Conservation (phyloP, 2,888 invertebrate species). For the Oscheius onirici region DNA sequence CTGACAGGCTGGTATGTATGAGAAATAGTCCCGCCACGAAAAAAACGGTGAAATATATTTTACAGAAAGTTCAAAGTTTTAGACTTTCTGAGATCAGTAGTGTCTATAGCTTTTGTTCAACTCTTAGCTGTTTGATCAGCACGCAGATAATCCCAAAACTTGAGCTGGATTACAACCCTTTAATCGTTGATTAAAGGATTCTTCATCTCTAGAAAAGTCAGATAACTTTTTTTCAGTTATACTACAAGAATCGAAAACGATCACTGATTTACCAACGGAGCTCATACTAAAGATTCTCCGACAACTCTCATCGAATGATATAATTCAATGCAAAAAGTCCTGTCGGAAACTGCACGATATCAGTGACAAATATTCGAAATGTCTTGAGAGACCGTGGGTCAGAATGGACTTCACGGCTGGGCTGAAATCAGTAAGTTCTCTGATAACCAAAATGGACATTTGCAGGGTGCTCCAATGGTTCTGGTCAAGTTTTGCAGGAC, state of each 20-base stretch:
- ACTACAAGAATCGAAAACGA: neutral
- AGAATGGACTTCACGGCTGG: neutral
- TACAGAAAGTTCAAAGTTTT: too few relatives aligned
- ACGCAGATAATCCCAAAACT: too few relatives aligned
- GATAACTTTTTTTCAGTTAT: neutral
- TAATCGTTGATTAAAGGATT: too few relatives aligned
- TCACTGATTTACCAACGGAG: neutral
- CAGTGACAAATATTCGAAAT: neutral
- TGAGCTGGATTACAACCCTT: too few relatives aligned
- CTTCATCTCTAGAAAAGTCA: too few relatives aligned
- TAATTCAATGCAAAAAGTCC: neutral
- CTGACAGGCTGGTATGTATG: too few relatives aligned
- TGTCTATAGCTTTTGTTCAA: too few relatives aligned
- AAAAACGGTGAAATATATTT: too few relatives aligned
- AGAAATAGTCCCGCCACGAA: too few relatives aligned
- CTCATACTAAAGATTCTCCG: neutral
- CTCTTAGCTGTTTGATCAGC: too few relatives aligned
- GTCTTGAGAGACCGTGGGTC: neutral
- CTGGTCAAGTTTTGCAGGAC: constrained; percentile 4
- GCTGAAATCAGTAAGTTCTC: neutral
- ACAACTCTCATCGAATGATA: neutral
- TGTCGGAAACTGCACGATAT: neutral
- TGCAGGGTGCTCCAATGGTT: neutral
- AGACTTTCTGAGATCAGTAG: too few relatives aligned
- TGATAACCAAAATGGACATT: neutral